phyloP scores from a whole-genome alignment of 2,113 vertebrate genomes.

The Petaurus breviceps region DNA sequence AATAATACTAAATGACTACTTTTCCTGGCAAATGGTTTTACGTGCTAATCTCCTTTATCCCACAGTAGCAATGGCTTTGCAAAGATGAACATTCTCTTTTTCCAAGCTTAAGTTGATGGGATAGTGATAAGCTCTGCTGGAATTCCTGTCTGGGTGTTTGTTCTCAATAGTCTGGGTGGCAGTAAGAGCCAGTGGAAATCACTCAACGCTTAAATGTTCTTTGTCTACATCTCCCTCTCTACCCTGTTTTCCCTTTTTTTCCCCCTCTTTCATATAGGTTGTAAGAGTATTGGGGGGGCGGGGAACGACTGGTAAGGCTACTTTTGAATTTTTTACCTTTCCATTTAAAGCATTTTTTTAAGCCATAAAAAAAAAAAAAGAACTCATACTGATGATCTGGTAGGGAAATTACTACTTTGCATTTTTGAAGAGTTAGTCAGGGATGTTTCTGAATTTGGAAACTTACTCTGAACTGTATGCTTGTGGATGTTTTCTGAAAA shows the following conservation, averaged over 20 bases:
- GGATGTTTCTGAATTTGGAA: neutral
- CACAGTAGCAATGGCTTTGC: conserved; percentile 68
- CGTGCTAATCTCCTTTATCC: conserved; percentile 79
- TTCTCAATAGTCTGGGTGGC: conserved; percentile 90
- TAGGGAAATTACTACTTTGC: neutral
- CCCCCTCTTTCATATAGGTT: neutral
- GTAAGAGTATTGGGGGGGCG: neutral
- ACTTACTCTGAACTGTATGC: conserved; percentile 65
- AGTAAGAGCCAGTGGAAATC: conserved; percentile 87
- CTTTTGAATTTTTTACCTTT: conserved; percentile 89
- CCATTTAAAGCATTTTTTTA: conserved; percentile 65
- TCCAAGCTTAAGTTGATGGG: conserved; percentile 84
- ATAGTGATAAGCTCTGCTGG: conserved; percentile 86
- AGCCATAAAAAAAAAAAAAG: conserved; percentile 64
- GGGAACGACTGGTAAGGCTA: conserved; percentile 63
- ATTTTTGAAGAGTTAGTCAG: neutral
- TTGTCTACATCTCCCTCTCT: conserved; percentile 76
- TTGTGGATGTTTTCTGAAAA: conserved; percentile 74
- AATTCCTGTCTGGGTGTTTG: conserved; percentile 86
- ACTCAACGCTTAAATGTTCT: conserved; percentile 88
- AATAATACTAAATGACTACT: conserved; percentile 85
- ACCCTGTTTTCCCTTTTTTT: conserved; percentile 60
- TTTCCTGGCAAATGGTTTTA: conserved; percentile 80
- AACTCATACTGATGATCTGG: conserved; percentile 24
- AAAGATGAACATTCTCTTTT: conserved; percentile 76